Conservation (phyloP, 2,797 vertebrate genomes). For the Notolabrus celidotus region DNA sequence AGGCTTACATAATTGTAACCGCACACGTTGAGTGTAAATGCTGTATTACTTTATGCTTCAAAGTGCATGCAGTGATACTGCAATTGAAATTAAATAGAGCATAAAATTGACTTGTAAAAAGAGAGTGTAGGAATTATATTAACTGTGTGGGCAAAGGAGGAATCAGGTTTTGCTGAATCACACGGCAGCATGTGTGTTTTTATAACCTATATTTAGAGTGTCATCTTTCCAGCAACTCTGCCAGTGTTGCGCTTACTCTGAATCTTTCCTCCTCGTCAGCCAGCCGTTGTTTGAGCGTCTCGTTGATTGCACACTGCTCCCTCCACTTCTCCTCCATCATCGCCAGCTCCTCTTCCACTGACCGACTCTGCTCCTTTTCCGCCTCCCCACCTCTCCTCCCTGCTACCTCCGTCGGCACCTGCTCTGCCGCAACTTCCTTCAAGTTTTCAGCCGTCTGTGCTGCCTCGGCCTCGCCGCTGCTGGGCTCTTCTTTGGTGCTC, state of each 20-base stretch:
- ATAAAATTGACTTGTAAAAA: constrained; percentile 3
- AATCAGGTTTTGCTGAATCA: neutral
- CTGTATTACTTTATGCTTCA: neutral
- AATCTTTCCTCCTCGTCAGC: constrained; percentile 90
- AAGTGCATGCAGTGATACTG: neutral
- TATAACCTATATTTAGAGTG: neutral
- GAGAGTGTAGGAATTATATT: neutral
- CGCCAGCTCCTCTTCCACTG: constrained; percentile 93
- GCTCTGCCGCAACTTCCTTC: constrained; percentile 6
- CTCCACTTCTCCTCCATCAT: constrained; percentile 97
- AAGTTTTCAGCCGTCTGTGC: constrained; percentile 12
- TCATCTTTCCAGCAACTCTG: neutral
- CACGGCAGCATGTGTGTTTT: neutral
- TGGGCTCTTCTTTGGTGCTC: constrained; percentile 10
- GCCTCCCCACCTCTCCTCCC: constrained; percentile 62
- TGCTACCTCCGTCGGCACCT: constrained; percentile 31
- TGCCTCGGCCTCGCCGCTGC: neutral
- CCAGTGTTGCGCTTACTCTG: constrained; percentile 80
- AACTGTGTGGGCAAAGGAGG: neutral
- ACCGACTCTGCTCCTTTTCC: constrained; percentile 88
- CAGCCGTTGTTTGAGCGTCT: constrained; percentile 90
- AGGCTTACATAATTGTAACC: neutral
- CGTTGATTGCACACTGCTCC: constrained; percentile 93
- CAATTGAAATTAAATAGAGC: constrained; percentile 4
- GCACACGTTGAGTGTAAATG: neutral